A percentile compares a stretch with the other conserved stretches of the same genome.
These are phyloP conservation scores for Meta bourneti DNA, from an alignment of 2,888 invertebrate genomes.

Conservation along the genomic window DNA sequence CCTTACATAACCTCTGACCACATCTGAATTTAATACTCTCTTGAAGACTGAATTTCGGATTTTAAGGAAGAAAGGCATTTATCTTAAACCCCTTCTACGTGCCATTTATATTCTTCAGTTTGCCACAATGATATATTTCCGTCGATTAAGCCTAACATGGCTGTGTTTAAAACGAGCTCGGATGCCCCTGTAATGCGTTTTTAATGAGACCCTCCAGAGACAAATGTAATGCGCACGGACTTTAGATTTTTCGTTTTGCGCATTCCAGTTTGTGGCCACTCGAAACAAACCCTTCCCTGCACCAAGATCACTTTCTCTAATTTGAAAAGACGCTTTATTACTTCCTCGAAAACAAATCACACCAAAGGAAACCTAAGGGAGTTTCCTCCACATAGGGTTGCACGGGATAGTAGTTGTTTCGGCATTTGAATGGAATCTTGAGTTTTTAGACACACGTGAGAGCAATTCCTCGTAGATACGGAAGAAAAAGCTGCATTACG, in stretches of 20 bases:
- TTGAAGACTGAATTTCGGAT: neutral
- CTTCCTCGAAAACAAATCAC: neutral
- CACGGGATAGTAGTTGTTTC: too few species aligned
- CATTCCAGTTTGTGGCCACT: neutral
- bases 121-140: neutral
- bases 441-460: too few species aligned
- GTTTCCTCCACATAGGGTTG: neutral
- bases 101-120: neutral
- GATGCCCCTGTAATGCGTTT: neutral
- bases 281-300: neutral
- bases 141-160: neutral
- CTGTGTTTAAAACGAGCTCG: neutral
- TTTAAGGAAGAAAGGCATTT: neutral
- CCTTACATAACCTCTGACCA: too few species aligned
- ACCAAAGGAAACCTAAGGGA: neutral
- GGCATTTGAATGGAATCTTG: too few species aligned
- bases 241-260: neutral
- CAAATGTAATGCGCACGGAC: neutral
- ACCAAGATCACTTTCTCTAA: neutral
- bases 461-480: too few species aligned
- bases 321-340: neutral
- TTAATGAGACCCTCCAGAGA: conserved; percentile 4
- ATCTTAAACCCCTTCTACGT: neutral
- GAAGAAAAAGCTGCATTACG: neutral
- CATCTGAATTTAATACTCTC: too few species aligned